Percentiles rank a stretch among this genome's conserved stretches.
These are phyloP conservation scores for Arbacia lixula DNA, from an alignment of 53 echinoderm and acorn worm species.

Conservation along the genomic window DNA sequence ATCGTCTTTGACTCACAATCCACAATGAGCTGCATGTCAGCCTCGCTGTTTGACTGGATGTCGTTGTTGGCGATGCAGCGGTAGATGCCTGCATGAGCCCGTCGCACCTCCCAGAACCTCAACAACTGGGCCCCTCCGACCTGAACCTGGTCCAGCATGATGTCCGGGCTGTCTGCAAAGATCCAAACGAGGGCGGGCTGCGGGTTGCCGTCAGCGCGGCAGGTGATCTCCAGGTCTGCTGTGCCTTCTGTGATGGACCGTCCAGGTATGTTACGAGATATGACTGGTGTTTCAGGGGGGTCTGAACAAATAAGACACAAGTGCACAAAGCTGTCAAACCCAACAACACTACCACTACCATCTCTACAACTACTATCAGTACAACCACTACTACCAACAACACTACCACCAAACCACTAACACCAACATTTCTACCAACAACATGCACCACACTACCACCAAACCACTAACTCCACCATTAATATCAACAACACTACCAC, in stretches of 20 bases:
- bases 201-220: slow-evolving; percentile 11
- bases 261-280: not conserved
- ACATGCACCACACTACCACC: too few species aligned
- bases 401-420: too few species aligned
- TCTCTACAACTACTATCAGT: too few species aligned
- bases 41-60: not conserved
- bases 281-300: not conserved
- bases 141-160: slow-evolving; percentile 2
- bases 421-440: not conserved
- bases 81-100: slow-evolving; percentile 7
- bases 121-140: not conserved
- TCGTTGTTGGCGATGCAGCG: slow-evolving; percentile 23
- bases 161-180: not conserved
- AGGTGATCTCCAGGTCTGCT: slow-evolving; percentile 10
- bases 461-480: too few species aligned
- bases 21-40: not conserved
- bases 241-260: not conserved
- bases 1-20: not conserved
- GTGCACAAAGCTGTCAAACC: too few species aligned
- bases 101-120: not conserved
- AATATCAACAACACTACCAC: too few species aligned
- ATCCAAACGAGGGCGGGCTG: not conserved
- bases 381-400: too few species aligned
- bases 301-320: too few species aligned
- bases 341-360: too few species aligned